Base-by-base conservation (phyloP, 2,888 invertebrate genomes). In the Cryptocheilus praepositus region DNA sequence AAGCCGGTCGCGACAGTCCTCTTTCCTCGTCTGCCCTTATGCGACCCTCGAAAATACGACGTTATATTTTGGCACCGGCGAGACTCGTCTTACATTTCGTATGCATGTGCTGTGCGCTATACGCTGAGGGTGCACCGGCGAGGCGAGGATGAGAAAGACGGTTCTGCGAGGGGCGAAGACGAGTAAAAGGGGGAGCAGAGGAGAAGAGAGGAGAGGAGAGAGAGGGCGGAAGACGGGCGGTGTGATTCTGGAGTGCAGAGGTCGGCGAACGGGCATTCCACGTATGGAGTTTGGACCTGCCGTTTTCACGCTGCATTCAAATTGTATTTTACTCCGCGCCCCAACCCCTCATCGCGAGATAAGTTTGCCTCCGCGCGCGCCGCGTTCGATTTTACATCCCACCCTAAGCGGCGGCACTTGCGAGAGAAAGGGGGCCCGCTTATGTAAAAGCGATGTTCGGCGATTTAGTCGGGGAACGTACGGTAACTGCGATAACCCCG, bases 231-330 rank as follows among this genome's bases (percentile, higher is more conserved):
- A 36, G 36, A 36, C 36, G 36, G 36, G 36, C 36, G 36, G 36
- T 11, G 60, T 59, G 64, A 65, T 61, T 60, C 44, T n/a, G 25
- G 49, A 28, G 11, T 11, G n/a, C 43, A 45, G 56, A 25, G 57
- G 52, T 69, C 58, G 57, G 49, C 44, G 61, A 63, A 60, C 43
- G 76, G 58, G 61, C 56, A 36, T 70, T 49, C 59, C 63, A 64
- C 52, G 64, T 64, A 56, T 58, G 58, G 51, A 70, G 70, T 64
- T 72, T 67, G 56, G 59, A 54, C 56, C 57, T 15, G 49, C 53
- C 73, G 65, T 67, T 75, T 36, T 77, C 76, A 70, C 74, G 70
- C 69, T 66, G 79, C 77, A 80, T 81, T 79, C 77, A 73, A 83
- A 83, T 83, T 77, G 78, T 75, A 71, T 75, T 74, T 77, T 60